Evolutionary conservation across 2,797 vertebrate species (phyloP).

Genomic region (Enteromius treurensis): DNA sequence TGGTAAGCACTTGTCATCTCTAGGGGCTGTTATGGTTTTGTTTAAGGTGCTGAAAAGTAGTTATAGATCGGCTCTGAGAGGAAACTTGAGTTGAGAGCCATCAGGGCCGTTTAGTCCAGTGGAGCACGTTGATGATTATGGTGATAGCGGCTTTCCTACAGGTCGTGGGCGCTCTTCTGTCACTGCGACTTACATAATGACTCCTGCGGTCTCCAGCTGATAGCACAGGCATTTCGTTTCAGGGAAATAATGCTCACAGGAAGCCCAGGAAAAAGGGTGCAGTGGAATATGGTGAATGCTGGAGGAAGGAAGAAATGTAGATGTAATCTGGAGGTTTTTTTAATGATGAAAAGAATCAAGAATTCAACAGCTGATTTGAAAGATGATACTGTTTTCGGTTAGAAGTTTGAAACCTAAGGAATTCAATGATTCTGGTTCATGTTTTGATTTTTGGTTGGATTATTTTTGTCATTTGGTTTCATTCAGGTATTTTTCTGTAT

Average conservation of each 20-base stretch:
- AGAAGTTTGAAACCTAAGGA: not conserved
- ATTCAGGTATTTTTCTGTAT: too few species aligned
- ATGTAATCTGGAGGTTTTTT: slow-evolving; percentile 15
- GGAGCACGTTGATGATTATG: slow-evolving; percentile 43
- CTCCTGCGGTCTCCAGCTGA: slow-evolving; percentile 29
- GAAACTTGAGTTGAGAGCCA: slow-evolving; percentile 26
- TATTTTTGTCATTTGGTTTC: not conserved
- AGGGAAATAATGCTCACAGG: slow-evolving; percentile 45
- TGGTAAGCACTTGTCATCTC: slow-evolving; percentile 28
- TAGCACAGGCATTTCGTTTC: slow-evolving; percentile 26
- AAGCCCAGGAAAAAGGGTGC: slow-evolving; percentile 5
- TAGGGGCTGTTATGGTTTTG: slow-evolving; percentile 9
- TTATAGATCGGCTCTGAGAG: slow-evolving; percentile 8
- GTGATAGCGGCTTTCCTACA: slow-evolving; percentile 25
- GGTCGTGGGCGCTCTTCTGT: slow-evolving; percentile 28
- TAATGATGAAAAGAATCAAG: not conserved
- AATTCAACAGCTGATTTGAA: not conserved
- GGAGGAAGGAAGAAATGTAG: not conserved
- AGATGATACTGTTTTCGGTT: not conserved
- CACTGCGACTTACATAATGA: slow-evolving; percentile 34
- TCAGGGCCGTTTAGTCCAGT: slow-evolving; percentile 35
- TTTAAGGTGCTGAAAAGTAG: slow-evolving; percentile 36
- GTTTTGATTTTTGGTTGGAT: not conserved
- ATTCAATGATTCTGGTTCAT: not conserved
- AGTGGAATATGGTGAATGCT: not conserved